Conservation (phyloP, 2,113 vertebrate species). For the Mobula hypostoma region DNA sequence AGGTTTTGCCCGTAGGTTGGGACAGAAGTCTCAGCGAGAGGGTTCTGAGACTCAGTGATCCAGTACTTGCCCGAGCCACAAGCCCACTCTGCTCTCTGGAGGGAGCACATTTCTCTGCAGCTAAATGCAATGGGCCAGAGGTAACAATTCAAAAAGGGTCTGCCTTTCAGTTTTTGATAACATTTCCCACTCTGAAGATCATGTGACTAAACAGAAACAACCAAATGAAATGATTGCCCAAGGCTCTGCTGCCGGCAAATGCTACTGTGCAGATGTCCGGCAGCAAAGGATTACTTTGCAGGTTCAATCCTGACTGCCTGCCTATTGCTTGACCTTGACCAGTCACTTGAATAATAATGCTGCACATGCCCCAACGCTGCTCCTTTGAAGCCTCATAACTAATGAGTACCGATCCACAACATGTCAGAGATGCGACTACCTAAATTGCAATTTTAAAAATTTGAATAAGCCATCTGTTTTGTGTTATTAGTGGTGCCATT, state of each 20-base stretch:
- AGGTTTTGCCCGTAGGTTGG: background rate
- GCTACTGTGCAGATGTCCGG: background rate
- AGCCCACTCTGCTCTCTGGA: background rate
- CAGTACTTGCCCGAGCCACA: background rate
- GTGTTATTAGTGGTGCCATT: background rate
- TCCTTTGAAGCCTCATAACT: background rate
- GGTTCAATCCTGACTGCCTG: background rate
- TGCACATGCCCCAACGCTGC: background rate
- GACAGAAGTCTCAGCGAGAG: background rate
- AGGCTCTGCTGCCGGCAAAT: background rate
- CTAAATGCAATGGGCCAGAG: background rate
- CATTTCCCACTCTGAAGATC: background rate
- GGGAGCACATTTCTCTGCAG: background rate
- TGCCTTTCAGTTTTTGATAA: background rate
- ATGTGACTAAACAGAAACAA: too few species aligned
- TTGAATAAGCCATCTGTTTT: background rate
- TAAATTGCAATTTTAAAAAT: background rate
- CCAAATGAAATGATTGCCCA: background rate
- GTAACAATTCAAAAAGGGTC: background rate
- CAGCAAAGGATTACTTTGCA: background rate
- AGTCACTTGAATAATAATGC: background rate
- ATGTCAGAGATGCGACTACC: background rate
- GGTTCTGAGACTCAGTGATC: background rate
- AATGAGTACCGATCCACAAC: background rate
- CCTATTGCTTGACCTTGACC: background rate